phyloP scores from a whole-genome alignment of 2,797 vertebrate species.

The Coregonus ussuriensis region DNA sequence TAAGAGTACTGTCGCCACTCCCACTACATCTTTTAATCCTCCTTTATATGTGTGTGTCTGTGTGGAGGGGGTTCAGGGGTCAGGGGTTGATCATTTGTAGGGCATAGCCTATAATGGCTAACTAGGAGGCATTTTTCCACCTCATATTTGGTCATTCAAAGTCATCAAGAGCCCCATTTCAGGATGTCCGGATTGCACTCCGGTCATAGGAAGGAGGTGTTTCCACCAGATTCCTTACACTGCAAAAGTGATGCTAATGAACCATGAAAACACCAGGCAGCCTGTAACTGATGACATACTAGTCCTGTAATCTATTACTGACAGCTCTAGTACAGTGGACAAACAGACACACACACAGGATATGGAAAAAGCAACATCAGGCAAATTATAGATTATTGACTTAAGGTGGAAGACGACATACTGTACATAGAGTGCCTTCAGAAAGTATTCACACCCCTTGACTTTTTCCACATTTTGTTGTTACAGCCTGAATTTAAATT shows the following conservation, averaged over 20 bases:
- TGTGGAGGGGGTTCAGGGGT: not conserved
- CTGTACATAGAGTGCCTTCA: no score
- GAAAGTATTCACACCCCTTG: no score
- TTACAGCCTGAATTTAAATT: no score
- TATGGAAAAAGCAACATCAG: not conserved
- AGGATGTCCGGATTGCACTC: conserved; percentile 15
- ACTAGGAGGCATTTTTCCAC: not conserved
- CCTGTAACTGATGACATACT: not conserved
- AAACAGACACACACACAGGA: not conserved
- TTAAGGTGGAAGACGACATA: no score
- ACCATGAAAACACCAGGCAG: conserved; percentile 37
- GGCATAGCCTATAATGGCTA: not conserved
- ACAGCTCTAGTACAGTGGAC: not conserved
- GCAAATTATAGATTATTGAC: not conserved
- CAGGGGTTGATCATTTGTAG: not conserved
- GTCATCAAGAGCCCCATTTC: not conserved
- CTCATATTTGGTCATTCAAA: not conserved
- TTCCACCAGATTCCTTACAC: conserved; percentile 41
- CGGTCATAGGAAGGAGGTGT: conserved; percentile 25
- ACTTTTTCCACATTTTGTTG: no score
- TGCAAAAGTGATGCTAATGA: conserved; percentile 54
- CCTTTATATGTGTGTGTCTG: not conserved
- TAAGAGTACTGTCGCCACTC: not conserved
- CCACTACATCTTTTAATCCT: not conserved
- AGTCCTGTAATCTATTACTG: conserved; percentile 7